Conservation (phyloP, 2,888 invertebrate genomes). For the Patella depressa region DNA sequence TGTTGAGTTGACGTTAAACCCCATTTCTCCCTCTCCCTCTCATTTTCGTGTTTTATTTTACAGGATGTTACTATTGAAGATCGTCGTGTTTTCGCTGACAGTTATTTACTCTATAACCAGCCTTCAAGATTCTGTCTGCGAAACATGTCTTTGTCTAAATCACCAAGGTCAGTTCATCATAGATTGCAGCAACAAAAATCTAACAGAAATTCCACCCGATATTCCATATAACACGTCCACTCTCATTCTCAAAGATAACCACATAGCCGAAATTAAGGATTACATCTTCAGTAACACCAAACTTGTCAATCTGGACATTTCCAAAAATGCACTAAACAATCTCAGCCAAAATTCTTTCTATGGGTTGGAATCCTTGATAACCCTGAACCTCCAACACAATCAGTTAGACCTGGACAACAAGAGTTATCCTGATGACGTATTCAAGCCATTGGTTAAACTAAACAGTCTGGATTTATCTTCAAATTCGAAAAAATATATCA, state of each 20-base stretch:
- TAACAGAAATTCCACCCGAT: background rate
- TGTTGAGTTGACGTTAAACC: too few species aligned
- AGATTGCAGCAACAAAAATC: background rate
- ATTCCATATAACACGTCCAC: background rate
- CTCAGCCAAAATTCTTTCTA: background rate
- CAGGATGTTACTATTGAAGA: too few species aligned
- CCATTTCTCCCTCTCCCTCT: too few species aligned
- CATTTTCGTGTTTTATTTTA: too few species aligned
- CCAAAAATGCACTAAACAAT: background rate
- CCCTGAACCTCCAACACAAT: background rate
- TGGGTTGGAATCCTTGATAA: background rate
- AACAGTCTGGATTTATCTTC: background rate
- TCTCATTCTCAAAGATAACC: background rate
- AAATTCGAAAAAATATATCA: background rate
- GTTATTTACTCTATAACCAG: too few species aligned
- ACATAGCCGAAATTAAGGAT: background rate
- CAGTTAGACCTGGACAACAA: background rate
- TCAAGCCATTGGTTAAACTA: background rate
- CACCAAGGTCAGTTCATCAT: background rate
- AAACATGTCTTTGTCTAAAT: too few species aligned
- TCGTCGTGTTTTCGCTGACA: too few species aligned
- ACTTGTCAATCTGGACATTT: background rate
- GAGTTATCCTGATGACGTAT: background rate
- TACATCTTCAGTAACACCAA: background rate
- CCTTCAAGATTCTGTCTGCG: too few species aligned